Evolutionary conservation across 2,113 vertebrate species (phyloP).

Genomic region (Pristiophorus japonicus): DNA sequence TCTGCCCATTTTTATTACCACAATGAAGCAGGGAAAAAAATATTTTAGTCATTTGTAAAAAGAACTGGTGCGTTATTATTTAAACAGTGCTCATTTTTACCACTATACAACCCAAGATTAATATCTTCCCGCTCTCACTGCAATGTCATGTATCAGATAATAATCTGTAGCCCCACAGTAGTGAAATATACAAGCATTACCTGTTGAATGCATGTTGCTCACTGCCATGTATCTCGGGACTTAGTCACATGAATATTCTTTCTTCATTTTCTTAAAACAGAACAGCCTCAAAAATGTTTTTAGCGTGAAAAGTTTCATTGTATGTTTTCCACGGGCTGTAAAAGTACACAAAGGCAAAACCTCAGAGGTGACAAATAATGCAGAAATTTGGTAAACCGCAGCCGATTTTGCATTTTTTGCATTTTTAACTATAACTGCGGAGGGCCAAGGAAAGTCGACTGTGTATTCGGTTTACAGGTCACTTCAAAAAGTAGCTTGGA

Average conservation of each 20-base stretch:
- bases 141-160: not conserved
- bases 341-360: not conserved
- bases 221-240: not conserved
- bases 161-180: not conserved
- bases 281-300: not conserved
- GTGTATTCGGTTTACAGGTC: conserved; percentile 4
- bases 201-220: not conserved
- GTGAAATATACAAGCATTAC: not conserved
- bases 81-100: not conserved
- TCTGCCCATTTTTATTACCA: conserved; percentile 2
- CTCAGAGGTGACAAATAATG: not conserved
- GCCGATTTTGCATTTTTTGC: not conserved
- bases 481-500: not conserved
- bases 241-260: not conserved
- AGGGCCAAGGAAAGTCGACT: not conserved
- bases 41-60: not conserved
- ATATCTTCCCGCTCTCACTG: not conserved
- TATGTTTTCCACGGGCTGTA: not conserved
- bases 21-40: not conserved
- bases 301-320: not conserved
- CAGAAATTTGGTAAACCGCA: not conserved
- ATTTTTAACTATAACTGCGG: not conserved
- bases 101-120: not conserved
- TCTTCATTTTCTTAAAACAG: not conserved
- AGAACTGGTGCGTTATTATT: not conserved